Base-by-base conservation (phyloP, 2,797 vertebrate species). In the Sciaenops ocellatus region DNA sequence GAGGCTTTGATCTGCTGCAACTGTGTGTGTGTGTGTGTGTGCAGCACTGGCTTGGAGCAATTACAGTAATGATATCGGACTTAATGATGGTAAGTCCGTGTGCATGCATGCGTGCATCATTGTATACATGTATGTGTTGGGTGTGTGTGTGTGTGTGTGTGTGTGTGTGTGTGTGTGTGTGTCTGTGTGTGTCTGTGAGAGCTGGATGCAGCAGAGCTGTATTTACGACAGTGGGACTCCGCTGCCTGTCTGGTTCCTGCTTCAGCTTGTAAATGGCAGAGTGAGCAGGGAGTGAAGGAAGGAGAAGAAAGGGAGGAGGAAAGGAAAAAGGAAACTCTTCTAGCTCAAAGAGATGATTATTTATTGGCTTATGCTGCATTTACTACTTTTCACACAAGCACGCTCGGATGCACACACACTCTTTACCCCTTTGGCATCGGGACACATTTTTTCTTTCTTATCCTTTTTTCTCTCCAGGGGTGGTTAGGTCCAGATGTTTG, bases 1-100 rank as follows among this genome's bases (percentile, higher is more conserved):
- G 70, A 82, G 75, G 76, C 74, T 91, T 89, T 91, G 89, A 90
- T 85, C 76, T 90, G 72, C 76, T 52, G 47, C 1, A 4, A 26
- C 9, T 34, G 69, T 18, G 69, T 65, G 73, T 65, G 46, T 67
- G 44, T 69, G 66, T 63, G 64, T 54, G 60, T 60, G 59, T 38
- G 22, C 3, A 22, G 2, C 26, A 10, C 72, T 50, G 75, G 42
- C 89, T 82, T 80, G 68, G 44, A 78, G 47, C 66, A 79, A 89
- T 88, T 86, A 77, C 12, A 52, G 34, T 89, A 85, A 85, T 82
- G 69, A 83, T 76, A 73, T 77, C 80, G 76, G 64, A 61, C 41
- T 88, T 88, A 85, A 86, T 80, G 80, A 85, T 55, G 67, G 34
- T 62, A 72, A 73, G 54, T 54, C 51, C 41, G 13, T 47, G 52